Percentiles rank a stretch among this genome's conserved stretches.
These are phyloP conservation scores for Schizopygopsis malacanthus DNA, from an alignment of 2,797 vertebrate species.

Conservation along the genomic window DNA sequence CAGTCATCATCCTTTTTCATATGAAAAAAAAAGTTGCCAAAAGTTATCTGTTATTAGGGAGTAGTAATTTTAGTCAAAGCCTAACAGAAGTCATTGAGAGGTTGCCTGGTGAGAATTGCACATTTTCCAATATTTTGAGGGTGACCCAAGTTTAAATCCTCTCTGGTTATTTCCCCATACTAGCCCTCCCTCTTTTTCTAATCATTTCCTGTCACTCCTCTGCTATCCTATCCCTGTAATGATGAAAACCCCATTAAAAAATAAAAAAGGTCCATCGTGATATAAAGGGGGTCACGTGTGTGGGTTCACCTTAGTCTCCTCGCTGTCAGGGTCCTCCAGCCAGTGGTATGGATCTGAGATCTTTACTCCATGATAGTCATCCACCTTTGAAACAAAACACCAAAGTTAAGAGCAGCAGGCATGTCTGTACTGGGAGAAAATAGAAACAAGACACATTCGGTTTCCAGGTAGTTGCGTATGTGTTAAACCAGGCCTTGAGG, in stretches of 20 bases:
- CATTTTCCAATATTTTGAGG: not conserved
- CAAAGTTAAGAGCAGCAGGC: constrained; percentile 1
- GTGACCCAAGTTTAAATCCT: not conserved
- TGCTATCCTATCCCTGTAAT: not conserved
- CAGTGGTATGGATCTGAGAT: constrained; percentile 75
- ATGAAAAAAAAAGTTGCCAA: not conserved
- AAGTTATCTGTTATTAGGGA: not conserved
- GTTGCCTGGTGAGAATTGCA: not conserved
- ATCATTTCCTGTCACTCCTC: too few species aligned
- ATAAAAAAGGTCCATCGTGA: not conserved
- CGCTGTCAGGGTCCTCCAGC: constrained; percentile 76
- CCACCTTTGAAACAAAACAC: constrained; percentile 65
- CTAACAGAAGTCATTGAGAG: not conserved
- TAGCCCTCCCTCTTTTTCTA: not conserved
- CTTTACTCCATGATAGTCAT: constrained; percentile 75
- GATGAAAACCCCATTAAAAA: not conserved
- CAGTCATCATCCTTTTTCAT: not conserved
- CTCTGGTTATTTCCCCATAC: not conserved
- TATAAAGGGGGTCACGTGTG: not conserved
- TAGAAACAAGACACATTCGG: not conserved
- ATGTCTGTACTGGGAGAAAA: not conserved
- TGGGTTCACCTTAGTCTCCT: constrained; percentile 74
- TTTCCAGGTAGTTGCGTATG: not conserved
- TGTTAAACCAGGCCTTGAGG: not conserved
- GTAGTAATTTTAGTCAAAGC: not conserved